Conservation (phyloP, 2,888 invertebrate genomes). For the Eilema griseolum region DNA sequence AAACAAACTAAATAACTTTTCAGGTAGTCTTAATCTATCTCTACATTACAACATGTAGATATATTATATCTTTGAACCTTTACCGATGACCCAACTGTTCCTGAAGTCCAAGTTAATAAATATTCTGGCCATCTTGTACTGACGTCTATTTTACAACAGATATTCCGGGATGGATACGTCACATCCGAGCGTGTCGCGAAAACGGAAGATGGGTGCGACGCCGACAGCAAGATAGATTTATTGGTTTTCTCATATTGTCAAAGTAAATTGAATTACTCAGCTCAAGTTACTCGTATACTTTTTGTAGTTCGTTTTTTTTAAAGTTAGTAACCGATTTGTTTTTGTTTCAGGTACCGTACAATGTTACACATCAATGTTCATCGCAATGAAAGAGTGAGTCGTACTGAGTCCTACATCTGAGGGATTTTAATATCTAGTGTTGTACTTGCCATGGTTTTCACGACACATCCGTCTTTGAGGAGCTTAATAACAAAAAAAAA, state of each 20-base stretch:
- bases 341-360: neutral
- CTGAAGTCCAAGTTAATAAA: neutral
- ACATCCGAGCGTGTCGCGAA: neutral
- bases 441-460: too few species aligned
- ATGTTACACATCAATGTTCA: too few species aligned
- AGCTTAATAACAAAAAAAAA: too few species aligned
- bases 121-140: neutral
- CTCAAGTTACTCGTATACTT: neutral
- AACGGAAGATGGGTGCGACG: slow-evolving; percentile 2
- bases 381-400: neutral
- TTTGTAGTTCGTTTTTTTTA: neutral
- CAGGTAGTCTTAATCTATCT: too few species aligned
- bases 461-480: too few species aligned
- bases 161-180: neutral
- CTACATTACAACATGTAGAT: too few species aligned
- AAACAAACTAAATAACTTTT: too few species aligned
- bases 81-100: too few species aligned
- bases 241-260: neutral
- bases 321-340: neutral
- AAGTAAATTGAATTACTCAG: neutral
- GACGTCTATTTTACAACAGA: neutral
- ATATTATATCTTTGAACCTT: too few species aligned
- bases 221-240: neutral
- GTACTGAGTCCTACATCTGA: too few species aligned
- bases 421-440: too few species aligned